Percentiles rank a stretch among this genome's conserved stretches.
Evolutionary conservation across 2,797 vertebrate genomes (phyloP).

Genomic region (Propithecus perrieri): DNA sequence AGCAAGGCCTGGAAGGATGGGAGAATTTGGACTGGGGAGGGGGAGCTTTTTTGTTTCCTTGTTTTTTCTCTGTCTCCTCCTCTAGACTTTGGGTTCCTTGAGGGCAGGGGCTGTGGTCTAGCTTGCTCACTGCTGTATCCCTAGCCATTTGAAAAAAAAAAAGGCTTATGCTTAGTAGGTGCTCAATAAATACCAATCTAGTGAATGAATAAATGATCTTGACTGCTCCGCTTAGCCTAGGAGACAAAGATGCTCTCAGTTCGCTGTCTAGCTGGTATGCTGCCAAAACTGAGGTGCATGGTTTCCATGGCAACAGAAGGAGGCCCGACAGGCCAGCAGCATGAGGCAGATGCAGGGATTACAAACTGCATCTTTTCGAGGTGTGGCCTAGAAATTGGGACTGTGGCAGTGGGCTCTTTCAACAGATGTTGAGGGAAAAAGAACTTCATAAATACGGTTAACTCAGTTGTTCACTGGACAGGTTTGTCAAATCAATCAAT

Average conservation of each 20-base stretch:
- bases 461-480: background rate
- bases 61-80: background rate
- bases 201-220: conserved; percentile 21
- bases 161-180: conserved; percentile 58
- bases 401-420: background rate
- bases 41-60: background rate
- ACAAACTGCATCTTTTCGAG: conserved; percentile 51
- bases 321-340: conserved; percentile 48
- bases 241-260: conserved; percentile 47
- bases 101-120: background rate
- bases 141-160: background rate
- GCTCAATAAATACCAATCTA: conserved; percentile 47
- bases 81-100: background rate
- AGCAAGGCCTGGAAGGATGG: background rate
- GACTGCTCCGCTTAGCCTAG: background rate
- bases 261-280: conserved; percentile 3
- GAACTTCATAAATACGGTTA: background rate
- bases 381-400: conserved; percentile 34
- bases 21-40: background rate
- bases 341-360: conserved; percentile 42
- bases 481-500: background rate
- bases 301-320: conserved; percentile 69
- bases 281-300: conserved; percentile 61
- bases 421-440: background rate
- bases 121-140: background rate